These are phyloP conservation scores for Erynnis tages DNA, from an alignment of 2,888 invertebrate species.

Conservation along the genomic window DNA sequence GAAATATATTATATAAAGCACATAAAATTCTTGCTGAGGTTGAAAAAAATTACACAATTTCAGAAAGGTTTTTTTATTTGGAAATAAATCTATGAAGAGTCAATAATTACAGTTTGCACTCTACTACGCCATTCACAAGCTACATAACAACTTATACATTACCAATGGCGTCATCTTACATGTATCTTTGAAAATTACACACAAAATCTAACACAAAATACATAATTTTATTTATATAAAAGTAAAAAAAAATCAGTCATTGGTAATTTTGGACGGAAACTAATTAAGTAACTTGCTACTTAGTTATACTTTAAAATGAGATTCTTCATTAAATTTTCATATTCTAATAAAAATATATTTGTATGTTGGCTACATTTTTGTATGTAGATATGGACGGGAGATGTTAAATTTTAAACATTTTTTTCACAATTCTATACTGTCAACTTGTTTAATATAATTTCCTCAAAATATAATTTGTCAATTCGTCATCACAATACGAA, in stretches of 20 bases:
- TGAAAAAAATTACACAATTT: slow-evolving; percentile 29
- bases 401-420: slow-evolving; percentile 45
- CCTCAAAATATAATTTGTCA: not conserved
- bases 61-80: slow-evolving; percentile 53
- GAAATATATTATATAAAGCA: no score
- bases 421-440: not conserved
- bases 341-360: slow-evolving; percentile 28
- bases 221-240: slow-evolving; percentile 43
- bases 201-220: slow-evolving; percentile 39
- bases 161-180: slow-evolving; percentile 28
- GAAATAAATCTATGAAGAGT: slow-evolving; percentile 67
- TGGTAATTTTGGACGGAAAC: slow-evolving; percentile 78
- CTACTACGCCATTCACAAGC: slow-evolving; percentile 50
- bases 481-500: slow-evolving; percentile 34
- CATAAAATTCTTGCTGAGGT: no score
- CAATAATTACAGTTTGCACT: slow-evolving; percentile 54
- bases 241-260: slow-evolving; percentile 69
- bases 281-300: slow-evolving; percentile 71
- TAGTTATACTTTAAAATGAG: slow-evolving; percentile 41
- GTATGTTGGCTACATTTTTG: slow-evolving; percentile 33
- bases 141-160: slow-evolving; percentile 56
- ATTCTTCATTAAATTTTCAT: slow-evolving; percentile 44
- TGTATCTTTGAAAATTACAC: slow-evolving; percentile 43
- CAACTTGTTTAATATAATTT: not conserved
- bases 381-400: slow-evolving; percentile 52